These are phyloP conservation scores for Pterostichus niger DNA, from an alignment of 2,888 invertebrate species.

Conservation along the genomic window DNA sequence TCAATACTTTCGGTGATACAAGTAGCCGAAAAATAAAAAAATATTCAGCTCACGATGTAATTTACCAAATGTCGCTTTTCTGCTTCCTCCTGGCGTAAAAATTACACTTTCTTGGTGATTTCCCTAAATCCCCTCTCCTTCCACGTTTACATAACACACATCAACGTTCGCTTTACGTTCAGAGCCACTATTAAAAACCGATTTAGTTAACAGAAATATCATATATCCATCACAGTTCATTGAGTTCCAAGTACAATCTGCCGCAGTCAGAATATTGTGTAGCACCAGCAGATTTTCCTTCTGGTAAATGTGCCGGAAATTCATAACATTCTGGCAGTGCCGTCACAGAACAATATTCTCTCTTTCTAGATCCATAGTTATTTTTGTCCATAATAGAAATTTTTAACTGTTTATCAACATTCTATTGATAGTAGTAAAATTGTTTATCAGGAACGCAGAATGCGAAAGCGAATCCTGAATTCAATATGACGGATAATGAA, in stretches of 20 bases:
- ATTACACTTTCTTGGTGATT: conserved; percentile 31
- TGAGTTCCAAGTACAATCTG: conserved; percentile 15
- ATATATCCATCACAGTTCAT: conserved; percentile 50
- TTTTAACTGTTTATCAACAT: too few relatives aligned
- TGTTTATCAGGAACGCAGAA: too few relatives aligned
- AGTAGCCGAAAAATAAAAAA: neutral
- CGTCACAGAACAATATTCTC: too few relatives aligned
- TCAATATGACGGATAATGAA: too few relatives aligned
- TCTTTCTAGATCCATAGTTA: too few relatives aligned
- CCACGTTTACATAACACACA: conserved; percentile 35
- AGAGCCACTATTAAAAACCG: conserved; percentile 40
- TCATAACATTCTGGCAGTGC: conserved; percentile 24
- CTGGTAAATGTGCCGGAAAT: conserved; percentile 42
- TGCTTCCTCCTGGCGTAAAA: conserved; percentile 16
- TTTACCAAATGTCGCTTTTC: conserved; percentile 21
- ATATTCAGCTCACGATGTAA: conserved; percentile 17
- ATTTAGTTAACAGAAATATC: conserved; percentile 42
- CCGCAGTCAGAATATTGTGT: conserved; percentile 16
- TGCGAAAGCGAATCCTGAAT: too few relatives aligned
- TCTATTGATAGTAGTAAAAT: too few relatives aligned
- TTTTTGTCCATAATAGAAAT: too few relatives aligned
- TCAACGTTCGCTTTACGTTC: conserved; percentile 2
- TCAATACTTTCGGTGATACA: neutral
- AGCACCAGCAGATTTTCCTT: conserved; percentile 31
- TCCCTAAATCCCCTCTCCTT: neutral